Percentiles rank a stretch among this genome's conserved stretches.
Conservation (phyloP, 64 coral and sea anemone genomes). For the Montipora cactus region DNA sequence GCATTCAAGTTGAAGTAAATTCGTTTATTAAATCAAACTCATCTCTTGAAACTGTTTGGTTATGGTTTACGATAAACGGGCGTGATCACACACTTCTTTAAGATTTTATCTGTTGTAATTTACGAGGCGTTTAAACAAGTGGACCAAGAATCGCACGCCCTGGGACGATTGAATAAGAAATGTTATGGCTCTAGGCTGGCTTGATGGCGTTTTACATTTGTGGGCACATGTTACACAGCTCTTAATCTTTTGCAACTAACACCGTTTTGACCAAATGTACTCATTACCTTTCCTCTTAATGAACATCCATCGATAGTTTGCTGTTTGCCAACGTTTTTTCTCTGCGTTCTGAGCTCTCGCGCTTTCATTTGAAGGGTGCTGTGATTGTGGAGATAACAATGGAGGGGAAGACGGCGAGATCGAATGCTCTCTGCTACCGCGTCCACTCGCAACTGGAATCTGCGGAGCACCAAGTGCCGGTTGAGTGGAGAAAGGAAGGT, state of each 20-base stretch:
- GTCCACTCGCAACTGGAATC: not conserved
- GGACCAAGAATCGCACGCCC: not conserved
- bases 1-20: not conserved
- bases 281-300: conserved; percentile 94
- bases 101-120: conserved; percentile 21
- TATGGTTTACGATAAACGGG: not conserved
- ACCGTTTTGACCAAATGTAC: not conserved
- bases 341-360: conserved; percentile 33
- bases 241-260: no score
- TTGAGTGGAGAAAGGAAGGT: conserved; percentile 6
- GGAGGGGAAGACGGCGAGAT: not conserved
- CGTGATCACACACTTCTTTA: not conserved
- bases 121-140: conserved; percentile 11
- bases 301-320: conserved; percentile 99
- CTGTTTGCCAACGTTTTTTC: conserved; percentile 99
- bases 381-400: not conserved
- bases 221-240: not conserved
- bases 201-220: not conserved
- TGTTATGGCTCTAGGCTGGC: not conserved
- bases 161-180: not conserved
- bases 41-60: not conserved
- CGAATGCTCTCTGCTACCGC: not conserved
- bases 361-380: not conserved
- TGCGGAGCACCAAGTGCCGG: not conserved
- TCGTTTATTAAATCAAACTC: not conserved